These are phyloP conservation scores for Glareola pratincola DNA, from an alignment of 2,113 vertebrate genomes.

Conservation along the genomic window DNA sequence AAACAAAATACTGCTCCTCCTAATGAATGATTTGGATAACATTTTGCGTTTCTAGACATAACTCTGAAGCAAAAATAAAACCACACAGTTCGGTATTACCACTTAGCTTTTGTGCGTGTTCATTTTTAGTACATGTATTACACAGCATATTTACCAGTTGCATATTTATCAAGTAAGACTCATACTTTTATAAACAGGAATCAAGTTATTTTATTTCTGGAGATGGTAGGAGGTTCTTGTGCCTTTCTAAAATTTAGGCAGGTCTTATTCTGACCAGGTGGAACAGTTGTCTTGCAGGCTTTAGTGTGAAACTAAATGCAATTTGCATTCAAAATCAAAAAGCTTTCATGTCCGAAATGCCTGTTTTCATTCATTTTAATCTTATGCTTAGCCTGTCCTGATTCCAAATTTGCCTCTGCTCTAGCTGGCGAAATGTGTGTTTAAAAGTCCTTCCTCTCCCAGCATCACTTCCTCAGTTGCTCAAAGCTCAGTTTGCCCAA, in stretches of 20 bases:
- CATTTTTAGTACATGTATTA: neutral
- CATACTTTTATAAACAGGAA: neutral
- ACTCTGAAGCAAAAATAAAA: neutral
- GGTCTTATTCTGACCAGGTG: neutral
- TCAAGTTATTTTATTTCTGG: neutral
- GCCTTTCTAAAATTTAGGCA: neutral
- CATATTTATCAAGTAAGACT: neutral
- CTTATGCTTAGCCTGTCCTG: neutral
- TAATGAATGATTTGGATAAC: neutral
- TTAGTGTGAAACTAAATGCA: neutral
- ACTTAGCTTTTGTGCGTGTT: neutral
- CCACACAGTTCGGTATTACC: neutral
- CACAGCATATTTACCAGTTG: rapidly evolving
- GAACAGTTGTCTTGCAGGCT: neutral
- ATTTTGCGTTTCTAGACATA: neutral
- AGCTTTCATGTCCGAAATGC: neutral
- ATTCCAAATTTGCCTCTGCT: neutral
- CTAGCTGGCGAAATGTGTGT: neutral
- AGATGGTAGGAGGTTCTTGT: neutral
- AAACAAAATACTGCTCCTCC: neutral
- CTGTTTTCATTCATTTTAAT: neutral
- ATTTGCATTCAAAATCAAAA: neutral
- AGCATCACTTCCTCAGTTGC: neutral
- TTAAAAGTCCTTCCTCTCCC: neutral
- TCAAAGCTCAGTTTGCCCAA: neutral